Conservation (phyloP, 1,140 invertebrate species). For the Dysdera silvatica region DNA sequence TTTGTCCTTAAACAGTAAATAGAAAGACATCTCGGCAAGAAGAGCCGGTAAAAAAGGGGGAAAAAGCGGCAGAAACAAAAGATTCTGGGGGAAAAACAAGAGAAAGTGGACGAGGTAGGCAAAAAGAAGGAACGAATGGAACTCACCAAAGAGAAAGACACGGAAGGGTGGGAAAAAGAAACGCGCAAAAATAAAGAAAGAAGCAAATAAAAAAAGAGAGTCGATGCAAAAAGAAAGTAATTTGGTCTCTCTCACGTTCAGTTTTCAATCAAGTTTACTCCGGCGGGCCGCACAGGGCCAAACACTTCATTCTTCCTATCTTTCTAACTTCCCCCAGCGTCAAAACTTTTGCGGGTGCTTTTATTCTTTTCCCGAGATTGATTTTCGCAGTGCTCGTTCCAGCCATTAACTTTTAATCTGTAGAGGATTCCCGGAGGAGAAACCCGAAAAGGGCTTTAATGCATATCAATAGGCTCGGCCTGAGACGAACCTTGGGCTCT, state of each 20-base stretch:
- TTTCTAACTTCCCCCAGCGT: slow-evolving; percentile 19
- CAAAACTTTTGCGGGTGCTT: slow-evolving; percentile 26
- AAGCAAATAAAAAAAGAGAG: slow-evolving; percentile 10
- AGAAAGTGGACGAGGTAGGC: no score
- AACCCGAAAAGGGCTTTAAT: slow-evolving; percentile 24
- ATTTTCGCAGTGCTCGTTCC: slow-evolving; percentile 28
- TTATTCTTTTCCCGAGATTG: slow-evolving; percentile 28
- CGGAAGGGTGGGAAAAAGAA: slow-evolving; percentile 6
- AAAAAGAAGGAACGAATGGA: no score
- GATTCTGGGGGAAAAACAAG: no score
- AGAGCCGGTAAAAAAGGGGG: no score
- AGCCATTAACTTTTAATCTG: slow-evolving; percentile 30
- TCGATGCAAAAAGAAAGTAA: slow-evolving; percentile 30
- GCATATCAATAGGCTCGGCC: slow-evolving; percentile 29
- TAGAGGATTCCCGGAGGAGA: slow-evolving; percentile 20
- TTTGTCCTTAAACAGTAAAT: slow-evolving; percentile 26
- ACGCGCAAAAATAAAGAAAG: background rate
- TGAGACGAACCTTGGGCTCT: slow-evolving; percentile 27
- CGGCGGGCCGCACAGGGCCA: slow-evolving; percentile 24
- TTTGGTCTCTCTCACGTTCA: slow-evolving; percentile 29
- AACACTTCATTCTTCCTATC: slow-evolving; percentile 28
- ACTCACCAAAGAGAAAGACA: no score
- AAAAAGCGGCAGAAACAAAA: no score
- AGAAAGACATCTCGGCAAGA: no score
- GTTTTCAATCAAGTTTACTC: slow-evolving; percentile 29